Percentiles rank a stretch among this genome's conserved stretches.
Evolutionary conservation across 2,797 vertebrate genomes (phyloP).

Genomic region (Tadarida brasiliensis): DNA sequence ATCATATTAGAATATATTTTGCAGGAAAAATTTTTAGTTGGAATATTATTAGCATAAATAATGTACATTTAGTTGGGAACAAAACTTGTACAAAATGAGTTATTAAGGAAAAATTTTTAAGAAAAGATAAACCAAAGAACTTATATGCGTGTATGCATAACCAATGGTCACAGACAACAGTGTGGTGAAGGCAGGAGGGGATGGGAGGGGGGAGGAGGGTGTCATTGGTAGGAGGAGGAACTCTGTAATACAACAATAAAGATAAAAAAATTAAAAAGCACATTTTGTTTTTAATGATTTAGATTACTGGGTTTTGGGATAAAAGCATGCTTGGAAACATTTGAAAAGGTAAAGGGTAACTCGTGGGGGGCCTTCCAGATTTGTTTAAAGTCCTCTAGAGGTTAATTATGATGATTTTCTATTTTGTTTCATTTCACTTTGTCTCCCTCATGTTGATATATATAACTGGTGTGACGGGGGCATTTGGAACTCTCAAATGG

Average conservation of each 20-base stretch:
- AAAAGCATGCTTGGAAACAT: constrained; percentile 51
- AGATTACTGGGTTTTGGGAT: not conserved
- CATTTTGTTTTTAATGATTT: constrained; percentile 55
- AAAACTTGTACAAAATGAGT: constrained; percentile 50
- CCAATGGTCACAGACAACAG: too few species aligned
- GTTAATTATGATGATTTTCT: constrained; percentile 61
- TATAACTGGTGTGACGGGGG: not conserved
- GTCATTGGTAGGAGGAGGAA: too few species aligned
- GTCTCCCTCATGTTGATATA: not conserved
- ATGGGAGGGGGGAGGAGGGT: too few species aligned
- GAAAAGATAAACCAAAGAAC: too few species aligned
- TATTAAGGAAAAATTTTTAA: not conserved
- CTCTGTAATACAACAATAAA: too few species aligned
- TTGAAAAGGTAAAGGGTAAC: constrained; percentile 56
- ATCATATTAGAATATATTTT: constrained; percentile 30
- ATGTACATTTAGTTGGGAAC: constrained; percentile 13
- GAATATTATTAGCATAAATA: constrained; percentile 38
- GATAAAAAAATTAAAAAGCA: not conserved
- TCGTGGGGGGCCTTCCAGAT: not conserved
- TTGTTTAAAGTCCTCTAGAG: constrained; percentile 63
- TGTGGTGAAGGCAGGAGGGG: too few species aligned
- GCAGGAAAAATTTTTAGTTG: not conserved
- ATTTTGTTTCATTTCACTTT: constrained; percentile 53
- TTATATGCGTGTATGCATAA: too few species aligned
- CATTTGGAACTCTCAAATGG: not conserved